Evolutionary conservation across 2,797 vertebrate genomes (phyloP), one percentile per base, ranked within the genome.

Genomic region (Hyperoplus lanceolatus): DNA sequence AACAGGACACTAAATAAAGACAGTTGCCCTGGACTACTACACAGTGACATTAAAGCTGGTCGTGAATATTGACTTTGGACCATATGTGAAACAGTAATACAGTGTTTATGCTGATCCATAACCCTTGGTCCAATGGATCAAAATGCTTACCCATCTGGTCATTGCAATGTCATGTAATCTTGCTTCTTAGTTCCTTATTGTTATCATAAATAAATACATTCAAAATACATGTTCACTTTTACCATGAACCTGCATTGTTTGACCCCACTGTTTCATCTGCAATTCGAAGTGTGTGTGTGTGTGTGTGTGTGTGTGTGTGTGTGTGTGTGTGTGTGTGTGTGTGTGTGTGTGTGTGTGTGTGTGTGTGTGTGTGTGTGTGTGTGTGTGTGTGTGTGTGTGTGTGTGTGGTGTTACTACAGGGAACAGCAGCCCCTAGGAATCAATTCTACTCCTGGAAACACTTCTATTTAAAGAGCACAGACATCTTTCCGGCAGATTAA

Each of bases 31-130:
- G 36, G 5, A 16, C 41, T 29, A 15, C 50, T 29, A 38, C 55
- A 48, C 9, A 65, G 15, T 11, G 41, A 16, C 50, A 74, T 41
- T 66, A 39, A 58, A 12, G 45, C 8, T 36, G 15, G 8, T 58
- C 42, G 43, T 65, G 12, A 50, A 75, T 77, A 71, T 49, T 80
- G 53, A 73, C 54, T 67, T 63, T 41, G 50, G 14, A 54, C 43
- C 29, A 49, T 1, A 16, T 56, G 41, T 29, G n/a, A 39, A 21
- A 49, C 77, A 43, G 74, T 54, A 59, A 16, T 57, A 55, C 73
- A 63, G 21, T 51, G 58, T 66, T 55, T 41, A 58, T 43, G 18
- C 42, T 80, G 54, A 39, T 61, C 49, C 49, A 65, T 49, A 60
- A 57, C 41, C 67, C 45, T 21, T 64, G 50, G 50, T 18, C 64